A percentile compares a stretch with the other conserved stretches of the same genome.
These are phyloP conservation scores for Catostylus mosaicus DNA, from an alignment of 30 jellyfish, hydroid and myxozoan species.

Conservation along the genomic window DNA sequence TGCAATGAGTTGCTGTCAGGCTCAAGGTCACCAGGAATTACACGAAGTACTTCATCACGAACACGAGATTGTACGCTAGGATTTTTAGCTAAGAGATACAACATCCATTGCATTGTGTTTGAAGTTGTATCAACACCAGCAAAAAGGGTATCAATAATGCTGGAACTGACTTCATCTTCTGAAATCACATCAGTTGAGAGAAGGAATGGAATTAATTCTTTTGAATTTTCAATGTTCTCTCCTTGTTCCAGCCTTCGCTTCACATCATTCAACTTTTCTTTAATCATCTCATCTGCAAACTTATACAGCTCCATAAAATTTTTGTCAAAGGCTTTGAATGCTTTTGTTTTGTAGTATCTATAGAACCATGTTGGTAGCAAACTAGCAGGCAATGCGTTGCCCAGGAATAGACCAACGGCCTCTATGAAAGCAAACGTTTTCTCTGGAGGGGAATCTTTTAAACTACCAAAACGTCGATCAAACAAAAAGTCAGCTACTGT, in stretches of 20 bases:
- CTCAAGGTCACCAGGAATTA: constrained; percentile 7
- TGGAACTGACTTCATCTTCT: constrained; percentile 51
- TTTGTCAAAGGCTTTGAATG: constrained; percentile 40
- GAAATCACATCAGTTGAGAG: constrained; percentile 20
- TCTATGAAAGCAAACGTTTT: constrained; percentile 52
- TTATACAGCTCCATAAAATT: constrained; percentile 29
- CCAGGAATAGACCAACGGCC: constrained; percentile 62
- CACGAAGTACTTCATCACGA: constrained; percentile 32
- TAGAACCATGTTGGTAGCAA: constrained; percentile 38
- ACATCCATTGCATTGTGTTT: constrained; percentile 79
- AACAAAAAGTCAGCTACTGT: constrained; percentile 64
- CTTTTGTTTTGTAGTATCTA: constrained; percentile 38
- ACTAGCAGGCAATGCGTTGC: constrained; percentile 18
- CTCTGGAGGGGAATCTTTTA: constrained; percentile 49
- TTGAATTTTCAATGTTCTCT: neutral
- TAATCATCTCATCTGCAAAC: constrained; percentile 49
- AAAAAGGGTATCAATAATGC: constrained; percentile 74
- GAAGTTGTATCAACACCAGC: constrained; percentile 88
- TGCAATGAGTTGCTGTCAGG: constrained; percentile 4
- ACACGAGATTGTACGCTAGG: constrained; percentile 54
- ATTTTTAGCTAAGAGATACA: constrained; percentile 54
- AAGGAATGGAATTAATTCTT: constrained; percentile 60
- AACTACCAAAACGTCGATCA: constrained; percentile 51
- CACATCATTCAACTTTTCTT: constrained; percentile 36
- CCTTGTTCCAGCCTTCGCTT: neutral